phyloP scores from a whole-genome alignment of 2,888 invertebrate species.

The Adelognathus sp. region DNA sequence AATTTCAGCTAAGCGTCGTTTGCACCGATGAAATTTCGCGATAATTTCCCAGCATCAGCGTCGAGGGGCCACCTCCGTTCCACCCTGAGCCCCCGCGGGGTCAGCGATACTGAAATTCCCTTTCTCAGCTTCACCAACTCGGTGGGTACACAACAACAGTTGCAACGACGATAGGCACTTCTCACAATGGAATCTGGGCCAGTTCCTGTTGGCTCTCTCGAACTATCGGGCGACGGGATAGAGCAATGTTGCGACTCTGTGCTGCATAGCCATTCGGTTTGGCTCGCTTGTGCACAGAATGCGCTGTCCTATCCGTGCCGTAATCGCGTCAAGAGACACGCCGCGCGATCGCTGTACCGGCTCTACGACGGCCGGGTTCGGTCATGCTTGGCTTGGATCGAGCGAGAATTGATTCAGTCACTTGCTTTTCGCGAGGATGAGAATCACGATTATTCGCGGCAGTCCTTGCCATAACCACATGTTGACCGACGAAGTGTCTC shows the following conservation, averaged over 20 bases:
- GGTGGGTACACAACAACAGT: conserved; percentile 24
- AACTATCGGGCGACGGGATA: conserved; percentile 43
- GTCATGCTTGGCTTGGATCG: conserved; percentile 51
- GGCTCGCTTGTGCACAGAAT: conserved; percentile 22
- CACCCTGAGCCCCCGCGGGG: no score
- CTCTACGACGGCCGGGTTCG: conserved; percentile 3
- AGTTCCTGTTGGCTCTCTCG: conserved; percentile 65
- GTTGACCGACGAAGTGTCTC: no score
- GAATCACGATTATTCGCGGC: conserved; percentile 5
- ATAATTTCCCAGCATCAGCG: conserved; percentile 57
- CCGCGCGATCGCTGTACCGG: conserved; percentile 19
- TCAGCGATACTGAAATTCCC: conserved; percentile 52
- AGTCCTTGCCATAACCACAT: no score
- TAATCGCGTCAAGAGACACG: conserved; percentile 59
- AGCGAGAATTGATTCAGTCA: conserved; percentile 15
- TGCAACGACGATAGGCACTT: conserved; percentile 41
- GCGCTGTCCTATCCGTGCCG: conserved; percentile 48
- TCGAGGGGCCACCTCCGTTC: conserved; percentile 36
- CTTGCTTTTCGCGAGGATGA: neutral
- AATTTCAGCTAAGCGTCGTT: conserved; percentile 57
- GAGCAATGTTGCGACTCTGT: conserved; percentile 16
- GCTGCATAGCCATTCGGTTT: conserved; percentile 1
- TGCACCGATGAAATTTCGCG: conserved; percentile 70
- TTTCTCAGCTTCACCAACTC: conserved; percentile 44
- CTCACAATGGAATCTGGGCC: conserved; percentile 67